Conservation (phyloP, 2,888 invertebrate species). For the Troides aeacus region DNA sequence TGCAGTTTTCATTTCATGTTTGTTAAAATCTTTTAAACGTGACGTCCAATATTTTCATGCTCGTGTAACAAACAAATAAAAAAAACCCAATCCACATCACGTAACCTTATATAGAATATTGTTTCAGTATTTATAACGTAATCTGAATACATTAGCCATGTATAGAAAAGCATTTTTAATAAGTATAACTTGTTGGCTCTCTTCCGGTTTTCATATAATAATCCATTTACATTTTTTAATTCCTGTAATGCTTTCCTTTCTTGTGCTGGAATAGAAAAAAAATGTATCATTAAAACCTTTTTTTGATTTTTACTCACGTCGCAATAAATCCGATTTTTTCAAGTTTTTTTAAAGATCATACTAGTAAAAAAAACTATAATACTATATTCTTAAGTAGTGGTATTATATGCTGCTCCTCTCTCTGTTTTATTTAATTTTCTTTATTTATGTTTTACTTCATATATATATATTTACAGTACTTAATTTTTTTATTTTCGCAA, state of each 20-base stretch:
- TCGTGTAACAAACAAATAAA: not conserved
- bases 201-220: not conserved
- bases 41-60: constrained; percentile 10
- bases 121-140: not conserved
- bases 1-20: constrained; percentile 24
- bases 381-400: no score
- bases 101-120: not conserved
- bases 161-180: not conserved
- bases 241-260: constrained; percentile 49
- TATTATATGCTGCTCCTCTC: no score
- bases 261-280: constrained; percentile 50
- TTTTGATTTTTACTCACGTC: not conserved
- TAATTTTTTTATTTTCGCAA: no score
- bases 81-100: not conserved
- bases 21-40: constrained; percentile 26
- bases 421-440: no score
- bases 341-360: no score
- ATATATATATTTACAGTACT: no score
- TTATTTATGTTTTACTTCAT: no score
- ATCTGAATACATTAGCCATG: not conserved
- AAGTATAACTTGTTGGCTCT: not conserved
- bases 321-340: no score
- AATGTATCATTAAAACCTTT: not conserved
- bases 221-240: constrained; percentile 30
- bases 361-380: no score